Evolutionary conservation across 2,888 invertebrate species (phyloP).

Genomic region (Hermodice carunculata): DNA sequence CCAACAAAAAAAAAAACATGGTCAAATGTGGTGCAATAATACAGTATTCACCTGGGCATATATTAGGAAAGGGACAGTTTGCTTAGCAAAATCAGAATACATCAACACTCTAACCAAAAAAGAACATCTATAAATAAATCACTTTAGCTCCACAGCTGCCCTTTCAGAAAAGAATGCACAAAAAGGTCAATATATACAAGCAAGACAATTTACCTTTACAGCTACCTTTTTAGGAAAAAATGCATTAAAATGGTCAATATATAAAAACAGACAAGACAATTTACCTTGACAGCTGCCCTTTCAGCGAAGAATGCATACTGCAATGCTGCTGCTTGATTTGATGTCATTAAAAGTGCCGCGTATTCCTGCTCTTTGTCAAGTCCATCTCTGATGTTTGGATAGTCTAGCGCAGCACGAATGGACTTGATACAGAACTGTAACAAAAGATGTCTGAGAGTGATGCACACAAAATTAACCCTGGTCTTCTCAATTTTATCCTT

Average conservation of each 20-base stretch:
- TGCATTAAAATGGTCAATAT: neutral
- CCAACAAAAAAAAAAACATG: too few species aligned
- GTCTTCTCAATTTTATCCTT: too few species aligned
- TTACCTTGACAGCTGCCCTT: conserved; percentile 57
- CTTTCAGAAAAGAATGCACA: neutral
- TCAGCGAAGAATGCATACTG: conserved; percentile 66
- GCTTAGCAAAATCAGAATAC: neutral
- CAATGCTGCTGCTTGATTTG: conserved; percentile 58
- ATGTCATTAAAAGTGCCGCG: conserved; percentile 46
- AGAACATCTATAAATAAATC: too few species aligned
- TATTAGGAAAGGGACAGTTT: neutral
- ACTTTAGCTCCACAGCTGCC: too few species aligned
- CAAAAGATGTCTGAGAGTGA: too few species aligned
- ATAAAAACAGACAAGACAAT: too few species aligned
- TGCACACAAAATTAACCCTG: too few species aligned
- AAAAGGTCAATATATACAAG: neutral
- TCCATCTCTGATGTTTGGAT: conserved; percentile 52
- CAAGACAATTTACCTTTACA: conserved; percentile 47
- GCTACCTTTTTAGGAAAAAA: conserved; percentile 28
- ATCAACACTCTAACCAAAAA: too few species aligned
- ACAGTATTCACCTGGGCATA: neutral
- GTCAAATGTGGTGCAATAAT: too few species aligned
- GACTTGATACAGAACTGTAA: conserved; percentile 57
- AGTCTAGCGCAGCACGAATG: conserved; percentile 45
- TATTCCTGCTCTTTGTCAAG: conserved; percentile 45